A percentile compares a stretch with the other conserved stretches of the same genome.
These are phyloP conservation scores for Budorcas taxicolor DNA, from an alignment of 2,113 vertebrate genomes.

Conservation along the genomic window DNA sequence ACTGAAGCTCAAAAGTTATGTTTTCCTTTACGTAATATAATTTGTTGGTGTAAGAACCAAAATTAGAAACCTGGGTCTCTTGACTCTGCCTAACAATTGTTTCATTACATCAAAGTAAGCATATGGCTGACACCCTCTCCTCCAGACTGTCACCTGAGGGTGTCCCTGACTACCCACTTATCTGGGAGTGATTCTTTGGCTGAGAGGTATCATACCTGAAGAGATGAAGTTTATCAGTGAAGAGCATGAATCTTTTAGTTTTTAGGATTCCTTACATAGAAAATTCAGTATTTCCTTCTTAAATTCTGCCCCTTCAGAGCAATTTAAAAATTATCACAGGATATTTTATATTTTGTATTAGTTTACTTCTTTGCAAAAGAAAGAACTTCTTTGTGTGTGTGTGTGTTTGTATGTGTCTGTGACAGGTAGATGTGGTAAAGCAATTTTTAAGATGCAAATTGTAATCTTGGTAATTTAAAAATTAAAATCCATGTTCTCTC, in stretches of 20 bases:
- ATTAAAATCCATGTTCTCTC: background rate
- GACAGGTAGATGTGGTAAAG: background rate
- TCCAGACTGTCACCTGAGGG: rapidly evolving
- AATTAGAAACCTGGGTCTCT: background rate
- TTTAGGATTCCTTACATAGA: background rate
- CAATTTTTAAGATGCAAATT: background rate
- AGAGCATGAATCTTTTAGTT: background rate
- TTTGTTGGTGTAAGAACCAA: background rate
- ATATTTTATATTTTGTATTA: background rate
- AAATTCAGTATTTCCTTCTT: background rate
- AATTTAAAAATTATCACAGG: background rate
- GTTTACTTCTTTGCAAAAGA: background rate
- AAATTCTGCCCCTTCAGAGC: background rate
- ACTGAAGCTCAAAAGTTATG: background rate
- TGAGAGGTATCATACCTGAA: background rate
- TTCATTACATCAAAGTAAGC: background rate
- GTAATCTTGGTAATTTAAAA: background rate
- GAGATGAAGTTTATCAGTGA: background rate
- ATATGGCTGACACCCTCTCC: background rate
- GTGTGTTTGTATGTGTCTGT: background rate
- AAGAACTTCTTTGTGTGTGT: background rate
- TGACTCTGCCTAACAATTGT: background rate
- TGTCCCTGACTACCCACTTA: background rate
- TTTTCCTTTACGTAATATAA: background rate
- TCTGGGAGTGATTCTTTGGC: background rate